Evolutionary conservation across 2,797 vertebrate species (phyloP), one percentile per base, ranked within the genome.

Genomic region (Chloroceryle inda): DNA sequence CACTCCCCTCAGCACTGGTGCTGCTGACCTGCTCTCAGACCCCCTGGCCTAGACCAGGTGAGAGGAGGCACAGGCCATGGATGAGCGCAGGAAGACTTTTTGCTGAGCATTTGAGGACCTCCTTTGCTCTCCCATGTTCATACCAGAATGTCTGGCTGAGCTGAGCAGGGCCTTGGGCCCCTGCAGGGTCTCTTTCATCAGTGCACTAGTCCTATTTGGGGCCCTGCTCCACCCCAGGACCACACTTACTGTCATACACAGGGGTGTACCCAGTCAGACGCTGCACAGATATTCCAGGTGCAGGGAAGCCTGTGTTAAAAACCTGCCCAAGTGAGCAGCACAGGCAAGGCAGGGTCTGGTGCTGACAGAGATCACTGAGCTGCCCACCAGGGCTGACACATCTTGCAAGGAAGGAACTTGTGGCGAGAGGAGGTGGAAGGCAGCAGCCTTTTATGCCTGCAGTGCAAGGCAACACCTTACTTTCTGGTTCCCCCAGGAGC

Each of bases 231-330:
- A 74, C 5, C 7, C 6, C 40, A 74, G 38, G 15, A 80, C 6
- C 15, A 29, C 1, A 3, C n/a, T 35, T 62, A 45, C 61, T 67
- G n/a, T 74, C 71, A 88, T 49, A 64, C 9, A 64, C 7, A 29
- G 10, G 3, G 13, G 24, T 37, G 44, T 0, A 3, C 10, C 22
- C 0, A 0, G 8, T 40, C 58, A 68, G 33, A 31, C 62, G 52
- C 61, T 80, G 74, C 45, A 72, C 11, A n/a, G 17, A 44, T 19
- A 20, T 9, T 47, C 40, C 47, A 66, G 40, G 45, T 37, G 31
- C 59, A 59, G 44, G 19, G 31, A 3, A 10, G 69, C 20, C 42
- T 7, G 1, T 42, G 35, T n/a, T 61, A 74, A 90, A 75, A 6
- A 31, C 37, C 33, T 40, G 49, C 22, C 24, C 27, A 11, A 22